Evolutionary conservation across 2,888 invertebrate species (phyloP), one percentile per base, ranked within the genome.

Genomic region (Eupeodes latifasciatus): DNA sequence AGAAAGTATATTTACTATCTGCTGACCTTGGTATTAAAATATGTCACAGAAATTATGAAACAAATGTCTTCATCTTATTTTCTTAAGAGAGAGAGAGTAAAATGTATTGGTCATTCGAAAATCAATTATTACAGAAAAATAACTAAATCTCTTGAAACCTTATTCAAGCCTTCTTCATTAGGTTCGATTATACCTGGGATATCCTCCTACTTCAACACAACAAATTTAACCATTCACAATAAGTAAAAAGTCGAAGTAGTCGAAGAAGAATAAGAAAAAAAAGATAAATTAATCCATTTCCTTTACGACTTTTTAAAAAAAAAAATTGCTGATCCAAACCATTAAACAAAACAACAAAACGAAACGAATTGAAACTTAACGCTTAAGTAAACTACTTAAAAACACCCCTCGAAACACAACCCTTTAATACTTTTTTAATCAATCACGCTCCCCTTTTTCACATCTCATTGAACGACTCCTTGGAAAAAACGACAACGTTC

Each of bases 321-420:
- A 55, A 71, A 71, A 71, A 71, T 55, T 71, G 71, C 71, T 71
- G 71, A 71, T 71, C 71, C 71, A 71, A 71, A 51, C 71, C 71
- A 71, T 71, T 71, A 71, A 71, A 49, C 55, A 71, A 40, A 55
- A 44, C n/a, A 69, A 36, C 0, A 40, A 55, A 7, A 16, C 19
- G 27, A 27, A 27, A 27, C 27, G 27, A 27, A 27, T 2, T 7
- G n/a, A 34, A 10, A 36, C 44, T 71, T 55, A 55, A 55, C 53
- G 71, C 71, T 71, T 55, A 71, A 71, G 71, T 71, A 55, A 71
- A 71, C 71, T 71, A 71, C 71, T 71, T 71, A 71, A 71, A 71
- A 55, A 71, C 71, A 71, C 61, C 61, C 74, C 55, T 40, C 62
- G 49, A 75, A 75, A 62, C 62, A 62, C 62, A 75, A 72, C 74